Base-by-base conservation (phyloP, 2,888 invertebrate genomes). In the Steromphala cineraria region DNA sequence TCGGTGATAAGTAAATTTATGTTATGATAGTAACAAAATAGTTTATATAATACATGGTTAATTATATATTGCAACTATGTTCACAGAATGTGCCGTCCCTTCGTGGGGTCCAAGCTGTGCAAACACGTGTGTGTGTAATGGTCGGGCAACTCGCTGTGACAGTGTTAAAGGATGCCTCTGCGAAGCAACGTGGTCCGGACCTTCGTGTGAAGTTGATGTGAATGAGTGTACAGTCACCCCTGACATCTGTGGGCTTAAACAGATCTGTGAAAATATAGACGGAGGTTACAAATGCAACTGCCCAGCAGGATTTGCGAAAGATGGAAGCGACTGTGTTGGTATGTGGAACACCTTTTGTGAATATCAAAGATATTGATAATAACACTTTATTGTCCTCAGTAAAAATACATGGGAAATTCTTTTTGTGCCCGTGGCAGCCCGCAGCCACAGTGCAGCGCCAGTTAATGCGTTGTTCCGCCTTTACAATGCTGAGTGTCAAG, bases 261-360 rank as follows among this genome's bases (percentile, higher is more conserved):
- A 53, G 13, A 46, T 19, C 0, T 84, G 84, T n/a, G 67, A 46
- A 13, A 80, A 82, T 67, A 75, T 31, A 13, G 52, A 71, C 3
- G 82, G 82, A 13, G 52, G 67, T 21, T 79, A 81, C 56, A 40
- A 52, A 40, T 81, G 81, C 31, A 21, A 40, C 4, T 81, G 81
- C 53, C 74, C 67, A 46, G 24, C 28, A 31, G 81, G 81, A 17
- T 75, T 62, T 53, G 62, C n/a, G 15, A 81, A 62, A n/a, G 53
- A 67, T 19, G 67, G 46, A 15, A 36, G n/a, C 1, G 10, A 53
- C 1, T 81, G 81, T 28, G n/a, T 62, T 10, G 81, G 81, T 81
- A 62, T 8, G 79, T 56, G 46, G 28, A 67, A 8, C 10, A 56
- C 19, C 15, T n/a, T 24, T 36, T 36, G 7, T 7, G 7, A 36